phyloP scores from a whole-genome alignment of 2,113 vertebrate genomes.

The Toxotes jaculatrix region DNA sequence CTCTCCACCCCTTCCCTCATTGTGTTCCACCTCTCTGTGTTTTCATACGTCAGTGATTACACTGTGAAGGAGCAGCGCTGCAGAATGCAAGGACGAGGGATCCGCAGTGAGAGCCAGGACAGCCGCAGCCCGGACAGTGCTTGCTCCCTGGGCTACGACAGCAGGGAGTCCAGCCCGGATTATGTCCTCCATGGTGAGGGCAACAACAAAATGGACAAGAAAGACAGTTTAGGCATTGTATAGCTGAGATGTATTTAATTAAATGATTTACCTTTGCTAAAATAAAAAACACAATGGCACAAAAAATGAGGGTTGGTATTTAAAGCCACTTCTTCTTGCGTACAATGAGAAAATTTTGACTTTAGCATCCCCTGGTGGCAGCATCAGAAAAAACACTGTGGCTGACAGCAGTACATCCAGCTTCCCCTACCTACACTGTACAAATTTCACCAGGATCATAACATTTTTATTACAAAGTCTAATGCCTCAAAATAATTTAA shows the following conservation, averaged over 20 bases:
- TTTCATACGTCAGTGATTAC: constrained; percentile 83
- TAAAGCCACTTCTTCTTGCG: background rate
- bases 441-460: background rate
- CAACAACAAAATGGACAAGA: background rate
- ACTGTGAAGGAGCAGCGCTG: constrained; percentile 86
- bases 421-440: background rate
- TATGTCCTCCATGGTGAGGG: constrained; percentile 86
- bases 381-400: background rate
- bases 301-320: background rate
- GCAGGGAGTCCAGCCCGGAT: constrained; percentile 91
- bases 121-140: constrained; percentile 93
- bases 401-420: background rate
- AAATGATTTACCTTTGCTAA: background rate
- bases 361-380: background rate
- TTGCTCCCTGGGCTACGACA: constrained; percentile 92
- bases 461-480: background rate
- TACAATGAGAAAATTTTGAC: background rate
- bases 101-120: constrained; percentile 79
- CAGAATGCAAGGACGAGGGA: constrained; percentile 78
- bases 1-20: constrained; percentile 7
- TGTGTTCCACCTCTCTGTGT: constrained; percentile 10
- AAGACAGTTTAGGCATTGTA: background rate
- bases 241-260: background rate
- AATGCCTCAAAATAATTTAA: background rate
- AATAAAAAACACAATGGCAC: background rate